Evolutionary conservation across 2,113 vertebrate species (phyloP).

Genomic region (Halichoerus grypus): DNA sequence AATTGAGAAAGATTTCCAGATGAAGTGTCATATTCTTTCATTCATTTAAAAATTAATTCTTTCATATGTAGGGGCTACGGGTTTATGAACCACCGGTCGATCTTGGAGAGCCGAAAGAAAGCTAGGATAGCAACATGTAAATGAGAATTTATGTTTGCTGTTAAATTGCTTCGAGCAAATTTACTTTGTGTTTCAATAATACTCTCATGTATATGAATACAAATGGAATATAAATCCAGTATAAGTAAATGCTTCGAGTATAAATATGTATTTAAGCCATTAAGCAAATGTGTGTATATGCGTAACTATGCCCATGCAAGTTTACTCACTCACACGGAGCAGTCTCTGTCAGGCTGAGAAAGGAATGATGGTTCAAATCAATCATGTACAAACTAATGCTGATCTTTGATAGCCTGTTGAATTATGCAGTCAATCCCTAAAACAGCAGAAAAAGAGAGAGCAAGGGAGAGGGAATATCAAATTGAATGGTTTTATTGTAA

Average conservation of each 20-base stretch:
- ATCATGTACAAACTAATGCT: not conserved
- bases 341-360: not conserved
- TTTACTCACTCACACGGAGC: not conserved
- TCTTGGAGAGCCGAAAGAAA: not conserved
- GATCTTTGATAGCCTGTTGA: not conserved
- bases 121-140: not conserved
- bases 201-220: not conserved
- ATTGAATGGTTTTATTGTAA: not conserved
- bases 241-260: not conserved
- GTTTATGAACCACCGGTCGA: not conserved
- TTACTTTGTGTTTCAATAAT: conserved; percentile 47
- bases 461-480: not conserved
- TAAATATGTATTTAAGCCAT: not conserved
- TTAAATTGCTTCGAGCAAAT: not conserved
- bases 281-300: not conserved
- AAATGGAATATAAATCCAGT: not conserved
- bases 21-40: not conserved
- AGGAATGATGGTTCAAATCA: not conserved
- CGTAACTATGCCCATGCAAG: not conserved
- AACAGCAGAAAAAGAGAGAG: not conserved
- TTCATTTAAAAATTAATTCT: conserved; percentile 6
- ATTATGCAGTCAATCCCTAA: not conserved
- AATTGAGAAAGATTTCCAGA: not conserved
- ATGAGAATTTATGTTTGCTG: not conserved
- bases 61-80: not conserved